phyloP scores from a whole-genome alignment of 1,140 invertebrate genomes.

The Venturia canescens region DNA sequence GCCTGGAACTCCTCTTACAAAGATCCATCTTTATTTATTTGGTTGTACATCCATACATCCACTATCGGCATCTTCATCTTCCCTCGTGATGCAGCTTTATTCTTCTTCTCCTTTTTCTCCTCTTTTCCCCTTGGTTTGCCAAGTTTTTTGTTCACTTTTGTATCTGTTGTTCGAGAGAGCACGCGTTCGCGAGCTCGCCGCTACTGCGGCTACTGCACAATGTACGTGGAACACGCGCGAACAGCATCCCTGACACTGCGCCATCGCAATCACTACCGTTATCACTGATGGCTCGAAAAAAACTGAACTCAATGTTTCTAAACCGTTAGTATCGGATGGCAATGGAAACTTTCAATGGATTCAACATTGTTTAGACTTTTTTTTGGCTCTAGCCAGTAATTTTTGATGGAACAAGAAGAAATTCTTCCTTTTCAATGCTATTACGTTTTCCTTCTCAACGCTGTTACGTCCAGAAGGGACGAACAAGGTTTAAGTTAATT shows the following conservation, averaged over 20 bases:
- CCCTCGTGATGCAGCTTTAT: slow-evolving; percentile 24
- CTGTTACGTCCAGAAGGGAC: too few relatives aligned
- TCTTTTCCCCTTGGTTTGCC: slow-evolving; percentile 33
- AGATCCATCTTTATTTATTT: neutral
- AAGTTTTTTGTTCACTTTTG: slow-evolving; percentile 33
- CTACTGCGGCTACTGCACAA: slow-evolving; percentile 18
- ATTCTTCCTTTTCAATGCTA: too few relatives aligned
- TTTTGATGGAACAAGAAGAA: too few relatives aligned
- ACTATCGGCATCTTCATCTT: slow-evolving; percentile 59
- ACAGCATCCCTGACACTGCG: neutral
- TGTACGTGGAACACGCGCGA: neutral
- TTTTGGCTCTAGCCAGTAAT: too few relatives aligned
- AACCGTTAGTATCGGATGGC: neutral
- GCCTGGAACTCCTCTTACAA: neutral
- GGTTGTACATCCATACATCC: neutral
- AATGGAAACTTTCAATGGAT: too few relatives aligned
- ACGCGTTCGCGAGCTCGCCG: slow-evolving; percentile 18
- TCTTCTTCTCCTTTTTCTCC: slow-evolving; percentile 12
- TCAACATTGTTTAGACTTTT: too few relatives aligned
- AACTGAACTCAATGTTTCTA: slow-evolving; percentile 28
- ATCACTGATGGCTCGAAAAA: slow-evolving; percentile 31
- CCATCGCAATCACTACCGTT: slow-evolving; percentile 9
- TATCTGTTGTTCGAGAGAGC: neutral
- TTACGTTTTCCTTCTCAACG: too few relatives aligned
- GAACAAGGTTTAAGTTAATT: too few relatives aligned